Evolutionary conservation across 2,113 vertebrate genomes (phyloP).

Genomic region (Sylvia atricapilla): DNA sequence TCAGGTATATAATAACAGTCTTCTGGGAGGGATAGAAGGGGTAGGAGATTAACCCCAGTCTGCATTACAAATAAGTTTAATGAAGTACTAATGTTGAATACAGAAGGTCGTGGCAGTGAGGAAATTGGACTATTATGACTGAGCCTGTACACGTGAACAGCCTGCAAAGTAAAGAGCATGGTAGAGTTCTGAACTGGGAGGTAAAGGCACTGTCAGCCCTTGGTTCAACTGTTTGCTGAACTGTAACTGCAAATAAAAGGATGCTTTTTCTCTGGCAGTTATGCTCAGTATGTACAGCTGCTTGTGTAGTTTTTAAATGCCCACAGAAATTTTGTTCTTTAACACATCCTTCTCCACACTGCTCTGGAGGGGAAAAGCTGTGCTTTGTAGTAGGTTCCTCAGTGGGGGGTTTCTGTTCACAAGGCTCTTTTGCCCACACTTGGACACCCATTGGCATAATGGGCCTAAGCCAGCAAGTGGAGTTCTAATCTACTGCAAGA

Average conservation of each 20-base stretch:
- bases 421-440: background rate
- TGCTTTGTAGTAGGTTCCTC: background rate
- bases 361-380: background rate
- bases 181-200: background rate
- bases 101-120: background rate
- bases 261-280: background rate
- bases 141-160: background rate
- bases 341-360: background rate
- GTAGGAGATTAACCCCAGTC: background rate
- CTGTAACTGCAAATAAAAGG: background rate
- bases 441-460: background rate
- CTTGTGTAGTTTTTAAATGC: background rate
- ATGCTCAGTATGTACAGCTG: background rate
- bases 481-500: background rate
- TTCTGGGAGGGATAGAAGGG: background rate
- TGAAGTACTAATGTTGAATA: conserved; percentile 1
- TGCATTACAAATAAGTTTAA: conserved; percentile 9
- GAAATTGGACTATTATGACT: background rate
- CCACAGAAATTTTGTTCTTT: background rate
- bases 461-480: background rate
- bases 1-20: background rate
- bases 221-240: background rate
- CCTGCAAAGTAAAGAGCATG: background rate
- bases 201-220: background rate
- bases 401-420: background rate